A percentile compares a stretch with the other conserved stretches of the same genome.
Evolutionary conservation across 2,113 vertebrate genomes (phyloP).

Genomic region (Sphyrna mokarran): DNA sequence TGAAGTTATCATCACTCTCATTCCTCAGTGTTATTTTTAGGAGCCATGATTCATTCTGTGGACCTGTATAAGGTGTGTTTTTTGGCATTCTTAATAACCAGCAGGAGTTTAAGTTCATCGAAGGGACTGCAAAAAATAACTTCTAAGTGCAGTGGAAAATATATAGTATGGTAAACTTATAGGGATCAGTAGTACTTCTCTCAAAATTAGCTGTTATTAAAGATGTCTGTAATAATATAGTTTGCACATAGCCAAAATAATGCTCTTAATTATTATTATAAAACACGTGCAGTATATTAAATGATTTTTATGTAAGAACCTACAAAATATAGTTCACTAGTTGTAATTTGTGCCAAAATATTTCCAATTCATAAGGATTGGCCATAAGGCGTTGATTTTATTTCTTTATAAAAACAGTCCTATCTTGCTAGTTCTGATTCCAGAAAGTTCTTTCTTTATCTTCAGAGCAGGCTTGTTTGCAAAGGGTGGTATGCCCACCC

Average conservation of each 20-base stretch:
- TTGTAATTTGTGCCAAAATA: too few species aligned
- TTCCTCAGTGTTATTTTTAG: not conserved
- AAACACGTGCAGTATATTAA: too few species aligned
- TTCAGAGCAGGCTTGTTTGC: too few species aligned
- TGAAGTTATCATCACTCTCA: not conserved
- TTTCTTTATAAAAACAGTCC: too few species aligned
- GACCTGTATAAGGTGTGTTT: not conserved
- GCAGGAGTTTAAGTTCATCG: not conserved
- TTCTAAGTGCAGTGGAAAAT: not conserved
- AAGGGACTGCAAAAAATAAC: not conserved
- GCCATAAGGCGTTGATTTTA: too few species aligned
- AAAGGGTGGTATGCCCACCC: too few species aligned
- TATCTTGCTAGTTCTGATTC: too few species aligned
- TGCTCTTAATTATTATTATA: too few species aligned
- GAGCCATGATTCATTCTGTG: not conserved
- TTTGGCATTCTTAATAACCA: not conserved
- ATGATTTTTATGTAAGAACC: too few species aligned
- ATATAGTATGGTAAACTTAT: not conserved
- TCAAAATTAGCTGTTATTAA: not conserved
- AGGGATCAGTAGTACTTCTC: not conserved
- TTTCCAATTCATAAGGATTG: too few species aligned
- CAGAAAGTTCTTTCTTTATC: too few species aligned
- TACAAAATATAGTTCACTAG: too few species aligned
- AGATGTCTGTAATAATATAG: not conserved
- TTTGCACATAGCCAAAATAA: not conserved